phyloP scores from a whole-genome alignment of 2,888 invertebrate species.

The Aquatica leii region DNA sequence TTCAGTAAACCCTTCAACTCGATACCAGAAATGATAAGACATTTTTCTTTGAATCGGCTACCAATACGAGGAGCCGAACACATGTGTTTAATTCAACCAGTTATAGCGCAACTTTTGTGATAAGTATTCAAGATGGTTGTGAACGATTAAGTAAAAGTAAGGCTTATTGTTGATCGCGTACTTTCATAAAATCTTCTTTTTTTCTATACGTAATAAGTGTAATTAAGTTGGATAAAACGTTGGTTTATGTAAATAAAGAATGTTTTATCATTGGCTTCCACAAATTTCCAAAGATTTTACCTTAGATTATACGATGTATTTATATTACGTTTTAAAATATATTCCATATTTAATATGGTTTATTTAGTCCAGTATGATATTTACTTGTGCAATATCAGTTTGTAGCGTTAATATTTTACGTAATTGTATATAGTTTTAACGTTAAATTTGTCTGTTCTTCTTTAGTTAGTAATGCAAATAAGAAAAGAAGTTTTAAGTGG shows the following conservation, averaged over 20 bases:
- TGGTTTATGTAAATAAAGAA: slow-evolving; percentile 25
- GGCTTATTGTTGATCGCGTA: slow-evolving; percentile 11
- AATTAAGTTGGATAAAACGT: neutral
- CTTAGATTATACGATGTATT: slow-evolving; percentile 19
- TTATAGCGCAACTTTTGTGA: slow-evolving; percentile 83
- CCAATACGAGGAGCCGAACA: slow-evolving; percentile 96
- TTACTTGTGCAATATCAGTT: slow-evolving; percentile 49
- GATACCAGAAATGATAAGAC: slow-evolving; percentile 94
- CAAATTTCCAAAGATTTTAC: slow-evolving; percentile 22
- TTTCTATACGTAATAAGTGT: neutral
- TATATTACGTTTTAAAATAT: slow-evolving; percentile 29
- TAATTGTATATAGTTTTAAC: slow-evolving; percentile 1
- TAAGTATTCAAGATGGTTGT: slow-evolving; percentile 41
- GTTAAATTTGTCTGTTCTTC: neutral
- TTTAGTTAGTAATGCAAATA: slow-evolving; percentile 1
- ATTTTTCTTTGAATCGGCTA: slow-evolving; percentile 91
- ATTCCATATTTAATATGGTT: slow-evolving; percentile 42
- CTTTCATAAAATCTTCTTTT: slow-evolving; percentile 20
- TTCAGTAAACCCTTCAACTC: slow-evolving; percentile 92
- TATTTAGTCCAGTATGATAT: slow-evolving; percentile 38
- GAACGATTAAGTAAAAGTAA: slow-evolving; percentile 18
- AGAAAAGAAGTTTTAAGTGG: neutral
- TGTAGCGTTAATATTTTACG: slow-evolving; percentile 13
- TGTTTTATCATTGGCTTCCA: slow-evolving; percentile 42
- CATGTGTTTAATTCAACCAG: slow-evolving; percentile 92